Conservation (phyloP, 2,888 invertebrate genomes). For the Leucophenga montana region DNA sequence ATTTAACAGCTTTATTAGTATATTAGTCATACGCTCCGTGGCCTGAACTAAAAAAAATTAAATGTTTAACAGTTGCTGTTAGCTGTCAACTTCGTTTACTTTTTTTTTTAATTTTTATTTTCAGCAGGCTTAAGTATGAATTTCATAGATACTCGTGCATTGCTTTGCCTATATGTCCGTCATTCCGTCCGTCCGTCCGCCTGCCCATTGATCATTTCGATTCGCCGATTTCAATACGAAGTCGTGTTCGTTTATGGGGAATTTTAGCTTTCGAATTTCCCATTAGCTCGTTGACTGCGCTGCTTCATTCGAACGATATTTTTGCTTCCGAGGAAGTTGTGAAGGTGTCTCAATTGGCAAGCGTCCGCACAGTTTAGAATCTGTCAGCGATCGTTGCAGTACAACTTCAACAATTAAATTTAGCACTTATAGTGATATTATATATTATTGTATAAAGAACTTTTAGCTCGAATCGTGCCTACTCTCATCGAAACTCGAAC, state of each 20-base stretch:
- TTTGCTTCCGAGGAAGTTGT: conserved; percentile 56
- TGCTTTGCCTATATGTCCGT: conserved; percentile 46
- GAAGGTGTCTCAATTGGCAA: conserved; percentile 53
- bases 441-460: too few species aligned
- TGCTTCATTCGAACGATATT: neutral
- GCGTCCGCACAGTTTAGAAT: conserved; percentile 59
- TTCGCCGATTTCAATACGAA: conserved; percentile 46
- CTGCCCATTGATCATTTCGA: conserved; percentile 25
- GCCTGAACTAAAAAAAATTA: conserved; percentile 30
- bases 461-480: too few species aligned
- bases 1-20: neutral
- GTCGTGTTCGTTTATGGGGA: conserved; percentile 46
- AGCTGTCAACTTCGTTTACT: too few species aligned
- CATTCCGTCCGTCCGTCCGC: too few species aligned
- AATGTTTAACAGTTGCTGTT: too few species aligned
- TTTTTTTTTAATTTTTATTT: too few species aligned
- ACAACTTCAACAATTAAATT: conserved; percentile 17
- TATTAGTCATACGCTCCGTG: conserved; percentile 51
- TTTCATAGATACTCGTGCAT: conserved; percentile 47
- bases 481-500: neutral
- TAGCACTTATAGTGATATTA: neutral
- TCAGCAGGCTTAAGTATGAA: neutral
- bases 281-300: conserved; percentile 60
- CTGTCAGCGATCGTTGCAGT: conserved; percentile 52
- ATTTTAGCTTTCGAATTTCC: conserved; percentile 62